These are phyloP conservation scores for Misgurnus anguillicaudatus DNA, from an alignment of 2,113 vertebrate genomes.

Conservation along the genomic window DNA sequence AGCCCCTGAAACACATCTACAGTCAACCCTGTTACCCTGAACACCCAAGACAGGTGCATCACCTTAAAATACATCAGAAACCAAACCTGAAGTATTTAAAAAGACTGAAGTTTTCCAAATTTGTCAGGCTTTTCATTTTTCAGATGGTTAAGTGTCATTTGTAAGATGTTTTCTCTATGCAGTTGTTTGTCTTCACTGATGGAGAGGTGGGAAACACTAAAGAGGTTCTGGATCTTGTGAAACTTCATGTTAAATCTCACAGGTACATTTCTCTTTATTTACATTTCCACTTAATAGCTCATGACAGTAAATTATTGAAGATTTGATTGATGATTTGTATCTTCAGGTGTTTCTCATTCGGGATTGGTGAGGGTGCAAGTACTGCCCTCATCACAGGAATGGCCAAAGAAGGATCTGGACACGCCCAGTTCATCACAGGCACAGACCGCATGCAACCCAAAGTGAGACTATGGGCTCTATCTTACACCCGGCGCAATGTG, in stretches of 20 bases:
- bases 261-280: constrained; percentile 62
- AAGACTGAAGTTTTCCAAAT: not conserved
- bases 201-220: constrained; percentile 81
- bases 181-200: constrained; percentile 90
- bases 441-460: constrained; percentile 80
- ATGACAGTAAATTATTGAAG: no score
- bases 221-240: constrained; percentile 75
- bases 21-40: constrained; percentile 62
- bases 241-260: constrained; percentile 69
- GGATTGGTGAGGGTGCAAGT: constrained; percentile 83
- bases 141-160: not conserved
- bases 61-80: not conserved
- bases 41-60: constrained; percentile 76
- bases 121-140: no score
- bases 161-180: constrained; percentile 19
- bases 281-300: no score
- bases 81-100: not conserved
- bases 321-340: no score
- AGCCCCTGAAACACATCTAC: constrained; percentile 76
- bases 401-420: constrained; percentile 73
- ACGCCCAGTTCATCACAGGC: constrained; percentile 79
- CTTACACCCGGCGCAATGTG: no score
- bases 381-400: constrained; percentile 80
- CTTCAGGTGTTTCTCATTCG: constrained; percentile 74
- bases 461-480: constrained; percentile 69